These are phyloP conservation scores for Podabrus alpinus DNA, from an alignment of 2,888 invertebrate species.

Conservation along the genomic window DNA sequence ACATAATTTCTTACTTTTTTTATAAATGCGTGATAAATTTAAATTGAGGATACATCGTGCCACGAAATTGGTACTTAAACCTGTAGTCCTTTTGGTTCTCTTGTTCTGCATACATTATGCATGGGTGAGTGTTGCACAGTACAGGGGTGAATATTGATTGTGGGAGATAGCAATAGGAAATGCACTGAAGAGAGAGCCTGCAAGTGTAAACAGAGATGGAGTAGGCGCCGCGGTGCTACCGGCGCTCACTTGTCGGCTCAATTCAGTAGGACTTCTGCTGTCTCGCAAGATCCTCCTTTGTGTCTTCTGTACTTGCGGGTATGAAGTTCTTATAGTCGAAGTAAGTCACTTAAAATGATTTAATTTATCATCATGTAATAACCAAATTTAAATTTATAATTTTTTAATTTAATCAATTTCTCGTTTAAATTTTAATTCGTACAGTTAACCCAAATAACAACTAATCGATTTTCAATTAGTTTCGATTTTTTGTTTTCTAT, in stretches of 20 bases:
- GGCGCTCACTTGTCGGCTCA: slow-evolving; percentile 30
- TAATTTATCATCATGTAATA: not conserved
- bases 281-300: slow-evolving; percentile 8
- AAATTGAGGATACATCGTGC: slow-evolving; percentile 7
- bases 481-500: not conserved
- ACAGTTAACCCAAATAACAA: not conserved
- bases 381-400: not conserved
- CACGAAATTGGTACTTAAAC: slow-evolving; percentile 15
- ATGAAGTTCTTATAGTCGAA: not conserved
- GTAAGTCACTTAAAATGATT: not conserved
- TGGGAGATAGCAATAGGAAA: slow-evolving; percentile 24
- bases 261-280: slow-evolving; percentile 33
- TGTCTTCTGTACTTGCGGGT: not conserved
- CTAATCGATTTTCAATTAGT: not conserved
- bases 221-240: slow-evolving; percentile 34
- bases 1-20: not conserved
- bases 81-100: slow-evolving; percentile 4
- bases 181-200: slow-evolving; percentile 24
- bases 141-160: slow-evolving; percentile 31
- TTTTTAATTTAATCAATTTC: not conserved
- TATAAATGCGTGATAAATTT: slow-evolving; percentile 12
- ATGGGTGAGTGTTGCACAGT: slow-evolving; percentile 21
- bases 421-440: not conserved
- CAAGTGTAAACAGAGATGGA: slow-evolving; percentile 12
- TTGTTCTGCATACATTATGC: slow-evolving; percentile 21